A percentile compares a stretch with the other conserved stretches of the same genome.
Evolutionary conservation across 1,140 invertebrate species (phyloP).

Genomic region (Cyclargus thomasi): DNA sequence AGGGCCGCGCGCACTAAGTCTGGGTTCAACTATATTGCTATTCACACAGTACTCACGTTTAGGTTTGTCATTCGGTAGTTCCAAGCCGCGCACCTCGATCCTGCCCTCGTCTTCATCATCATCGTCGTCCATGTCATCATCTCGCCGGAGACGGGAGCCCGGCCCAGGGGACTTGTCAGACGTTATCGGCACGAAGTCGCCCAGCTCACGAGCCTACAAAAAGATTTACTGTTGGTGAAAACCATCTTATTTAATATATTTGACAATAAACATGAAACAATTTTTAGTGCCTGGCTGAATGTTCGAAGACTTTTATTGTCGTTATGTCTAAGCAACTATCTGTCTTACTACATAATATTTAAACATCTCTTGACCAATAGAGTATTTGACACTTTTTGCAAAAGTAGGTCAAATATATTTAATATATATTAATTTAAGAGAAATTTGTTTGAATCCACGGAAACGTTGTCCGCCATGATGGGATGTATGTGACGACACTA

Average conservation of each 20-base stretch:
- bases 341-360: too few species aligned
- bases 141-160: slow-evolving; percentile 82
- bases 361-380: too few species aligned
- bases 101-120: slow-evolving; percentile 80
- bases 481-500: too few species aligned
- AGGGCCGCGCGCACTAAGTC: too few species aligned
- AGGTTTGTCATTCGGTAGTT: slow-evolving; percentile 62
- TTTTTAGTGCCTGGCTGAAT: not conserved
- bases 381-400: too few species aligned
- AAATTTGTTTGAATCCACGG: too few species aligned
- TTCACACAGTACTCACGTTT: slow-evolving; percentile 47
- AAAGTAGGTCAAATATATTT: too few species aligned
- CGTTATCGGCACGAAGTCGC: slow-evolving; percentile 52
- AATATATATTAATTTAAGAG: too few species aligned
- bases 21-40: too few species aligned
- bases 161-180: slow-evolving; percentile 30
- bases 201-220: slow-evolving; percentile 65
- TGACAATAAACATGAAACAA: not conserved
- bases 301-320: too few species aligned
- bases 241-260: not conserved
- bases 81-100: slow-evolving; percentile 61
- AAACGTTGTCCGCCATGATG: too few species aligned
- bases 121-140: slow-evolving; percentile 89
- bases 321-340: too few species aligned
- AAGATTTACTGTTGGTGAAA: slow-evolving; percentile 10